Base-by-base conservation (phyloP, 2,113 vertebrate genomes). In the Scolopax mira region DNA sequence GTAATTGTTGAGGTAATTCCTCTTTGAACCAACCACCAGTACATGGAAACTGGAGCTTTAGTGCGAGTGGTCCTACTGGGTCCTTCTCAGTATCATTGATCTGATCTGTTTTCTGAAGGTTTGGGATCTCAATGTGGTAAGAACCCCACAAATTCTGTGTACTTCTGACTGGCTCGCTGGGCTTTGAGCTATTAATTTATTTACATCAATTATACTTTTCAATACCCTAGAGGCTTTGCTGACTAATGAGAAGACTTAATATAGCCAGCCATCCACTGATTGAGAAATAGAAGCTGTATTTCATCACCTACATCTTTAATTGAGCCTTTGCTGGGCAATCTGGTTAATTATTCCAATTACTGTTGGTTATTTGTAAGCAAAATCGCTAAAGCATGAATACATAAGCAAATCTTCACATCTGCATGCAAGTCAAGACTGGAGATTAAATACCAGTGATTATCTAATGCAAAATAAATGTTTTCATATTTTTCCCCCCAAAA, bases 321-420 rank as follows among this genome's bases (percentile, higher is more conserved):
- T 90, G 84, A 94, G 94, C 80, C 78, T 85, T 96, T 71, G 27
- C 92, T 79, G 84, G 90, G 93, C 90, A 91, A 90, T 87, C 91
- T 67, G 51, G 89, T 82, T 97, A 96, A 78, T 87, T 94, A 94
- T 96, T 97, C 92, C 78, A 85, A 39, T 97, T 96, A 96, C 71
- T 88, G 85, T 79, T 30, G 66, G 89, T 95, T 96, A 84, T 94
- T 95, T 95, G 87, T 95, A 92, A 95, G 77, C 81, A 93, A 89
- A 93, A 93, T 94, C 73, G 79, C 94, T 93, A 79, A 89, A 95
- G 85, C 55, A 7, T 90, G 85, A 93, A 91, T 95, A 70, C 93
- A 44, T 81, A 96, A 96, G 88, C 48, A 92, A 78, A 96, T 93
- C 94, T 96, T 91, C 67, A 10, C 71, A 91, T 96, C 91, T 96